These are phyloP conservation scores for Eupithecia tripunctaria DNA, from an alignment of 2,888 invertebrate genomes.

Conservation along the genomic window DNA sequence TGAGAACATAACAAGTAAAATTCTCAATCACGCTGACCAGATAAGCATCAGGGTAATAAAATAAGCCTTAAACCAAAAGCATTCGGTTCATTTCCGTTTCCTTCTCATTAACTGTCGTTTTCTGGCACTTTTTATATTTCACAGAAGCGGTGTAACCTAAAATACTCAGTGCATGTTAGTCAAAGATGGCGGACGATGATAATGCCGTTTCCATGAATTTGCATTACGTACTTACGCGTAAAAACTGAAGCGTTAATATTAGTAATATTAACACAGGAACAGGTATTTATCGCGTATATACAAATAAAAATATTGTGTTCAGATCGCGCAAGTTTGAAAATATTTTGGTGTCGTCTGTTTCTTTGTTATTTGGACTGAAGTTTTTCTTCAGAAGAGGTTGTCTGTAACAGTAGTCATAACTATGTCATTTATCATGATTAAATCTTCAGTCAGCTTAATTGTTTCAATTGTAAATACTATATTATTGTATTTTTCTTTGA, in stretches of 20 bases:
- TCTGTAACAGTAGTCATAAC: no score
- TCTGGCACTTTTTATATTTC: constrained; percentile 32
- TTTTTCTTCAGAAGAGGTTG: not conserved
- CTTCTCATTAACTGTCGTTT: constrained; percentile 16
- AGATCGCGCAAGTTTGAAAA: no score
- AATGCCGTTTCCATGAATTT: constrained; percentile 64
- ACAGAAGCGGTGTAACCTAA: constrained; percentile 49
- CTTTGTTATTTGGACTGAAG: not conserved
- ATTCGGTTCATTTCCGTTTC: constrained; percentile 26
- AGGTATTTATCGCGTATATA: no score
- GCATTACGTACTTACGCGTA: constrained; percentile 45
- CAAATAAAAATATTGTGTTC: no score
- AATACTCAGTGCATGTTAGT: constrained; percentile 54
- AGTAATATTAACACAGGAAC: no score
- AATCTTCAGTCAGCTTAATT: no score
- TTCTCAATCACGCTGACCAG: not conserved
- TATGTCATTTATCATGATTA: no score
- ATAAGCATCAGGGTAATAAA: not conserved
- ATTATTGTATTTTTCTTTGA: no score
- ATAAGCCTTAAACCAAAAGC: constrained; percentile 3
- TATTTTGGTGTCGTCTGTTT: not conserved
- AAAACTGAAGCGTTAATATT: constrained; percentile 33
- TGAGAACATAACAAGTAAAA: not conserved
- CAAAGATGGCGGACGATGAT: constrained; percentile 70
- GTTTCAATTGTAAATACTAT: no score